These are phyloP conservation scores for Leucophenga maculata DNA, from an alignment of 2,888 invertebrate species.

Conservation along the genomic window DNA sequence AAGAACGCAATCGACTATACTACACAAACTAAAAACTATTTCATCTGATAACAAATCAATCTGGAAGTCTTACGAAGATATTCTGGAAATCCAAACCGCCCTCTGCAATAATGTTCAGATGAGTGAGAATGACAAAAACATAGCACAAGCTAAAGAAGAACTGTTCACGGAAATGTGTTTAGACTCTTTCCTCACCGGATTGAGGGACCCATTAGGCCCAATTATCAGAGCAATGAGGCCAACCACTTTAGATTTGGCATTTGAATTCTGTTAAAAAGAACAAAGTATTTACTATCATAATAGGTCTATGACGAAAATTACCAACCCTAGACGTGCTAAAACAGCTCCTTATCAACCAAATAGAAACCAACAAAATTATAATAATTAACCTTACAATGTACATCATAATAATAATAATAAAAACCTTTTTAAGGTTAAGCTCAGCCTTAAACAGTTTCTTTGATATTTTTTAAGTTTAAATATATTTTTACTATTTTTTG, in stretches of 20 bases:
- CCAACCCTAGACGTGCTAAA: not conserved
- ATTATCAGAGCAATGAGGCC: not conserved
- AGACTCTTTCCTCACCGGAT: not conserved
- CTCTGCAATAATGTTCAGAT: not conserved
- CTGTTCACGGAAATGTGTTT: not conserved
- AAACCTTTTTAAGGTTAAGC: no score
- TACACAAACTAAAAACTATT: not conserved
- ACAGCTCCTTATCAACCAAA: not conserved
- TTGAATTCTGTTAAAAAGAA: not conserved
- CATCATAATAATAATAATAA: not conserved
- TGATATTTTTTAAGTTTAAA: no score
- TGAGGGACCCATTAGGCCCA: not conserved
- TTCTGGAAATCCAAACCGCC: not conserved
- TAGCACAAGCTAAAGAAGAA: not conserved
- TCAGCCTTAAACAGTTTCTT: no score
- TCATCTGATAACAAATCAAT: not conserved
- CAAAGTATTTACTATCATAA: constrained; percentile 11
- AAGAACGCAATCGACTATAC: not conserved
- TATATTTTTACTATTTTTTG: no score
- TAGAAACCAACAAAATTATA: constrained; percentile 1
- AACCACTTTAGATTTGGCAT: not conserved
- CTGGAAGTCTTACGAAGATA: not conserved
- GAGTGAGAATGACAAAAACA: not conserved
- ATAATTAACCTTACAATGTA: not conserved
- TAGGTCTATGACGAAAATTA: not conserved